Conservation (phyloP, 1,140 invertebrate species). For the Magallana gigas region DNA sequence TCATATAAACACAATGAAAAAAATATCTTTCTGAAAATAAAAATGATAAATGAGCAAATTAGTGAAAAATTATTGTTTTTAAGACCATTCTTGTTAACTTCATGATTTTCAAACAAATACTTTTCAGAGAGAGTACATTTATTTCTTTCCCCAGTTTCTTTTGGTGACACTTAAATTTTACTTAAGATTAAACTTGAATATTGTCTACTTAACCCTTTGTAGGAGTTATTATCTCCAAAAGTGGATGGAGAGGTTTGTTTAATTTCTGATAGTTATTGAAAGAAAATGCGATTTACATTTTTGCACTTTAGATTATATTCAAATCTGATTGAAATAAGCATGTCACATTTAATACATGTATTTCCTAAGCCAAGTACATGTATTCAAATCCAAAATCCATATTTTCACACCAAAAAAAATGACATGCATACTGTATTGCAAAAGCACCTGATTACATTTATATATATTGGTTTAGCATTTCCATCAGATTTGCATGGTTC, state of each 20-base stretch:
- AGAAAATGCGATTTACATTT: conserved; percentile 29
- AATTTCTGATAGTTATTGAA: conserved; percentile 1
- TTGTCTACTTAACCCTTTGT: conserved; percentile 15
- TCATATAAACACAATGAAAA: too few relatives aligned
- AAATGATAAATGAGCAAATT: too few relatives aligned
- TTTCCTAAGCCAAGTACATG: background rate
- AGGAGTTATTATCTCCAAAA: conserved; percentile 31
- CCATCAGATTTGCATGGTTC: conserved; percentile 13
- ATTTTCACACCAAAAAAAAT: background rate
- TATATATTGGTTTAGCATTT: background rate
- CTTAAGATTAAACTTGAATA: conserved; percentile 7
- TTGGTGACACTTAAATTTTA: too few relatives aligned
- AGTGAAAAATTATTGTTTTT: too few relatives aligned
- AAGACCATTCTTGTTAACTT: too few relatives aligned
- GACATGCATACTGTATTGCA: background rate
- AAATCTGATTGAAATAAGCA: conserved; percentile 35
- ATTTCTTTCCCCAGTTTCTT: too few relatives aligned
- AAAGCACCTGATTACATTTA: background rate
- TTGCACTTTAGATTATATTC: conserved; percentile 19
- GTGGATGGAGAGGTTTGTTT: conserved; percentile 17
- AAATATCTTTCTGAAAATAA: too few relatives aligned
- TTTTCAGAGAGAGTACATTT: too few relatives aligned
- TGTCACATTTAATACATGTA: background rate
- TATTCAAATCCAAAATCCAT: background rate
- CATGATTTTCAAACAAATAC: too few relatives aligned